These are phyloP conservation scores for Cephonodes hylas DNA, from an alignment of 2,888 invertebrate species.

Conservation along the genomic window DNA sequence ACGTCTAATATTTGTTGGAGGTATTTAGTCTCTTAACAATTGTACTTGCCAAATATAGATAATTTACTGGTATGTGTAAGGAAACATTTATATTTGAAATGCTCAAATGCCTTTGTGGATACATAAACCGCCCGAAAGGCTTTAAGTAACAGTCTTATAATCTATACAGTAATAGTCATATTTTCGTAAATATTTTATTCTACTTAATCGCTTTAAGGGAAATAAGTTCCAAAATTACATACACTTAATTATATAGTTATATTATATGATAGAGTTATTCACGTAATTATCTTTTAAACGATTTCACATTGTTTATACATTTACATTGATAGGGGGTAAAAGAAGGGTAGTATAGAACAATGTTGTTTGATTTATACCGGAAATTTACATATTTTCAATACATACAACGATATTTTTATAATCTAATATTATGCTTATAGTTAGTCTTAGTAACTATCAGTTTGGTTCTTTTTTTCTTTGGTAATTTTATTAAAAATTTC, in stretches of 20 bases:
- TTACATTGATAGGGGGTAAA: background rate
- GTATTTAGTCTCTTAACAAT: slow-evolving; percentile 4
- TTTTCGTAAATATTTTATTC: background rate
- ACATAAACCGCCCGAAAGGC: background rate
- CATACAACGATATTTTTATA: background rate
- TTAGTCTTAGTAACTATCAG: slow-evolving; percentile 39
- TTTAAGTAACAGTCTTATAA: background rate
- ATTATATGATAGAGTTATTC: background rate
- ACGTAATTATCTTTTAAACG: background rate
- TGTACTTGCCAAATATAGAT: background rate
- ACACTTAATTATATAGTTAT: background rate
- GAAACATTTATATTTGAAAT: background rate
- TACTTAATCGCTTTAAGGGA: background rate
- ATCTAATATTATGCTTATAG: background rate
- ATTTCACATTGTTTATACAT: background rate
- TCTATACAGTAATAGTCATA: background rate
- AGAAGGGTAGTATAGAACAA: background rate
- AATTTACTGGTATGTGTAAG: background rate
- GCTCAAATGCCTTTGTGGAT: background rate
- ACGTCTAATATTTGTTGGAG: background rate
- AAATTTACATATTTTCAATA: background rate
- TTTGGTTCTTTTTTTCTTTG: slow-evolving; percentile 69
- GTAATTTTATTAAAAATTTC: slow-evolving; percentile 34
- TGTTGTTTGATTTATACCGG: background rate
- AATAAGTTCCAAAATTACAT: background rate